Evolutionary conservation across 2,888 invertebrate species (phyloP), one percentile per base, ranked within the genome.

Genomic region (Amphipoea lucens): DNA sequence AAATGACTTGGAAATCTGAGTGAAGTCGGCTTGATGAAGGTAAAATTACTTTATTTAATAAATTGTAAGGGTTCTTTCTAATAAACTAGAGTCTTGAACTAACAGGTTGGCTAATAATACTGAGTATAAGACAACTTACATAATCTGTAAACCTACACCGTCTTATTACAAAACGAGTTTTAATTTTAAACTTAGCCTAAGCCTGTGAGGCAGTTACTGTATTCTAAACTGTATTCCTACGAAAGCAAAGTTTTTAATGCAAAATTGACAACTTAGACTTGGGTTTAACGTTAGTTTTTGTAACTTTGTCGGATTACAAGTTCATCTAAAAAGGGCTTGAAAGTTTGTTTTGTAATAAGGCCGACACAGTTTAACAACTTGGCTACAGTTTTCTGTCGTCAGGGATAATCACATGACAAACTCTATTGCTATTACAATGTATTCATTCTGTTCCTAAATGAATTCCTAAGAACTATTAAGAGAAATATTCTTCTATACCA

Each of bases 21-120:
- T 14, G 42, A 42, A 69, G 20, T 40, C 29, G 12, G 62, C 40
- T 40, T 29, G 23, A 66, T 83, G 4, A 48, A 17, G 57, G 73
- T 71, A 60, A 54, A 76, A 48, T n/a, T 9, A 4, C 48, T 65
- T 81, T 51, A 60, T 69, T 40, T 48, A n/a, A 75, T 40, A 57
- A 20, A 75, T 54, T 68, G 20, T 42, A 7, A 40, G 11, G 48
- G 29, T 29, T 45, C 14, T 42, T 42, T 51, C 4, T 42, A 36
- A 29, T 48, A 11, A 78, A 76, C 29, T 14, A n/a, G 20, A 36
- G 12, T 20, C 5, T 66, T 54, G 0, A 42, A 36, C 23, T 17
- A 12, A 45, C 23, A 17, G 11, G 2, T 73, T 72, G 42, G 14
- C 9, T 40, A 14, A 17, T 36, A 11, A 48, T 4, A 42, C 4